Percentiles rank a stretch among this genome's conserved stretches.
Evolutionary conservation across 2,797 vertebrate species (phyloP).

Genomic region (Gymnocypris eckloni): DNA sequence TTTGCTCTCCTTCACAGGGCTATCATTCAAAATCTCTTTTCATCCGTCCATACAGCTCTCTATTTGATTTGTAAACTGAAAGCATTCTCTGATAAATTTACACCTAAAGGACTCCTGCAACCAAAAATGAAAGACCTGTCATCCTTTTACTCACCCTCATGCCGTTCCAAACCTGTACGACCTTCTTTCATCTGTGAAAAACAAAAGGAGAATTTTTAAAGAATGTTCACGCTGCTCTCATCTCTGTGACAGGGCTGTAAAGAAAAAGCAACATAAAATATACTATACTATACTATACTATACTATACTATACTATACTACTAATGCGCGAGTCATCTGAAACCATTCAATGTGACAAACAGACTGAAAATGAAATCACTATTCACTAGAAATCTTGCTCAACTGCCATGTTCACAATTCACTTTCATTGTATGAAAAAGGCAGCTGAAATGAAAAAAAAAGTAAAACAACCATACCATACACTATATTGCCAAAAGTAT

Average conservation of each 20-base stretch:
- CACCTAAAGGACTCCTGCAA: background rate
- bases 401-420: too few relatives aligned
- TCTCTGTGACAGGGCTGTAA: background rate
- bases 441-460: too few relatives aligned
- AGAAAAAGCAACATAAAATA: background rate
- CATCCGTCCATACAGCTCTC: background rate
- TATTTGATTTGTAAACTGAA: background rate
- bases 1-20: conserved; percentile 31
- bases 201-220: background rate
- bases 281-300: background rate
- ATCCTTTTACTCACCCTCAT: background rate
- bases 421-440: too few relatives aligned
- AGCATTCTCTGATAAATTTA: background rate
- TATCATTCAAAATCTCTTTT: conserved; percentile 36
- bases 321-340: background rate
- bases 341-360: background rate
- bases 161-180: too few relatives aligned
- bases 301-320: background rate
- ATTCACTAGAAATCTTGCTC: too few relatives aligned
- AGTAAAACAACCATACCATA: too few relatives aligned
- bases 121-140: background rate
- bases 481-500: too few relatives aligned
- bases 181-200: background rate
- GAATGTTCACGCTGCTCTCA: background rate
- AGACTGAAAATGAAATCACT: too few relatives aligned